Percentiles rank a stretch among this genome's conserved stretches.
Conservation (phyloP, 2,888 invertebrate genomes). For the Aphidoletes aphidimyza region DNA sequence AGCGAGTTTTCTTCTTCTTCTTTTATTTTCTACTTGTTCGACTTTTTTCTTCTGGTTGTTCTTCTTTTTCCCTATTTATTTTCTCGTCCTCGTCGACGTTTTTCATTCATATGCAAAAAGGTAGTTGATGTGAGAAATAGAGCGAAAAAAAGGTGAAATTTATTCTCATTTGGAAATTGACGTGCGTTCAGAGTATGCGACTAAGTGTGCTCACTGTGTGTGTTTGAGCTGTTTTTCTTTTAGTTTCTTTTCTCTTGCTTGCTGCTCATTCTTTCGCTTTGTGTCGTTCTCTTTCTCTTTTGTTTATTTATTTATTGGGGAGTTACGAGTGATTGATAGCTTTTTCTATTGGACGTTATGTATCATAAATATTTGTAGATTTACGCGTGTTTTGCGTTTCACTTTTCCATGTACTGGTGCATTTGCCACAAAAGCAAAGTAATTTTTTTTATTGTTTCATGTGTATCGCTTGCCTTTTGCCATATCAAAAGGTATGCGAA, state of each 20-base stretch:
- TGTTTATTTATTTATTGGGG: slow-evolving; percentile 54
- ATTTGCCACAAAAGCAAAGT: slow-evolving; percentile 13
- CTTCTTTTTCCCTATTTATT: not conserved
- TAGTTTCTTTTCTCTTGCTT: too few species aligned
- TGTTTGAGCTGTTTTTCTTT: not conserved
- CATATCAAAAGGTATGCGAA: slow-evolving; percentile 34
- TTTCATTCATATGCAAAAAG: slow-evolving; percentile 20
- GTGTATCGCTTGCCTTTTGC: not conserved
- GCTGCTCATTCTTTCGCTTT: not conserved
- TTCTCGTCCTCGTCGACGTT: not conserved
- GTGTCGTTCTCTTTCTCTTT: not conserved
- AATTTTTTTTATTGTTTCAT: slow-evolving; percentile 48
- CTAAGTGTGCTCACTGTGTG: not conserved
- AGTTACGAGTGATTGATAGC: slow-evolving; percentile 51
- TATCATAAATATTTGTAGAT: slow-evolving; percentile 54
- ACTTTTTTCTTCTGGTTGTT: too few species aligned
- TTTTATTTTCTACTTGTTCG: not conserved
- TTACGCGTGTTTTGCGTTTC: slow-evolving; percentile 50
- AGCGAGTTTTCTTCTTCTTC: not conserved
- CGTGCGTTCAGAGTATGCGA: not conserved
- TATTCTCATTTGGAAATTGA: slow-evolving; percentile 52
- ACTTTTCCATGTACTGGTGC: not conserved
- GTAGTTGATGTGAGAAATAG: slow-evolving; percentile 9
- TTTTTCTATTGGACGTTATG: slow-evolving; percentile 54
- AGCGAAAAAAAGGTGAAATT: slow-evolving; percentile 41